Conservation (phyloP, 2,113 vertebrate species). For the Crotalus horridus region DNA sequence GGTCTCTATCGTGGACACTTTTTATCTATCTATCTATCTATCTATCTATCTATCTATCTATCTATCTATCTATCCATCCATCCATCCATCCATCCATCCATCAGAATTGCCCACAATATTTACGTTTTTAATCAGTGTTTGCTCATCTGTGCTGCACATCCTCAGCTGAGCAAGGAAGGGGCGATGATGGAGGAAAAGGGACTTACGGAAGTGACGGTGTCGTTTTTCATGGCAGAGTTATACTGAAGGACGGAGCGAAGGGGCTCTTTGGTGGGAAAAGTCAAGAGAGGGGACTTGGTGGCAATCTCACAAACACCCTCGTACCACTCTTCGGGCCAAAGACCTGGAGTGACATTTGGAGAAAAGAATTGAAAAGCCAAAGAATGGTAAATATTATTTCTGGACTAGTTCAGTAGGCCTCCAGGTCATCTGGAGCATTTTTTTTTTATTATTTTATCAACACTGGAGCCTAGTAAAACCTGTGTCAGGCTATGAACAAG, state of each 20-base stretch:
- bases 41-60: no score
- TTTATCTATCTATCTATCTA: no score
- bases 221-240: conserved; percentile 96
- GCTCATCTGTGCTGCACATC: rapidly evolving
- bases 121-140: not conserved
- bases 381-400: not conserved
- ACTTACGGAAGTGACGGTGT: conserved; percentile 88
- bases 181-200: not conserved
- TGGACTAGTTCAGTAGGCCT: not conserved
- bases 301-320: conserved; percentile 97
- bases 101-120: not conserved
- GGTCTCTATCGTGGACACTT: no score
- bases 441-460: not conserved
- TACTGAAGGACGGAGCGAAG: conserved; percentile 95
- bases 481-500: not conserved
- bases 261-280: conserved; percentile 94
- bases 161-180: not conserved
- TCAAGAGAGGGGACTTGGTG: conserved; percentile 92
- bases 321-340: conserved; percentile 98
- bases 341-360: conserved; percentile 68
- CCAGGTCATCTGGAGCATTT: not conserved
- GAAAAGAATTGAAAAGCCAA: not conserved
- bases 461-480: not conserved
- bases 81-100: no score
- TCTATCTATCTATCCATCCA: no score